Evolutionary conservation across 2,113 vertebrate species (phyloP).

Genomic region (Sinocyclocheilus anshuiensis): DNA sequence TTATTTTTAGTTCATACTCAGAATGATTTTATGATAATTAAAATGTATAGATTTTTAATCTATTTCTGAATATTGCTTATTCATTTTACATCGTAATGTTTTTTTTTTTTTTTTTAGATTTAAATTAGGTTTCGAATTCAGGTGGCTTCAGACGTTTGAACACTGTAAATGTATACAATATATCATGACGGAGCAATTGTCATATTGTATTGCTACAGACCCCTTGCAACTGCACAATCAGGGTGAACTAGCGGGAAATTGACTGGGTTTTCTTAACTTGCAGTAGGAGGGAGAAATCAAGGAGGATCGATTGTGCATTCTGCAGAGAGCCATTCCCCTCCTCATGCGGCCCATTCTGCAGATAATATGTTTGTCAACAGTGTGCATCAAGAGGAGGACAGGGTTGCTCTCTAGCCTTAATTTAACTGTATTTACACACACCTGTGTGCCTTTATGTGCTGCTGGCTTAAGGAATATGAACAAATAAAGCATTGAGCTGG

Average conservation of each 20-base stretch:
- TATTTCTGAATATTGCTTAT: not conserved
- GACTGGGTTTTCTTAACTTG: conserved; percentile 13
- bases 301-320: conserved; percentile 73
- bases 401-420: conserved; percentile 54
- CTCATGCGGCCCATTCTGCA: conserved; percentile 63
- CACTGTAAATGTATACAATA: not conserved
- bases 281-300: conserved; percentile 53
- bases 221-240: not conserved
- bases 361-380: conserved; percentile 75
- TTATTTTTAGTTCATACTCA: not conserved
- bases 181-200: not conserved
- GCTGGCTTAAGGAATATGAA: conserved; percentile 68
- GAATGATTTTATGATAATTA: not conserved
- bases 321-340: conserved; percentile 70
- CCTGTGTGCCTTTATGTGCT: conserved; percentile 60
- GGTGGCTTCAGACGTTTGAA: not conserved
- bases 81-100: not conserved
- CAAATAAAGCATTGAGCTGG: conserved; percentile 67
- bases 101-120: not conserved
- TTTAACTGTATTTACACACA: conserved; percentile 61
- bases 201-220: not conserved
- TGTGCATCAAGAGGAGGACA: conserved; percentile 62
- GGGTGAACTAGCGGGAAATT: conserved; percentile 19
- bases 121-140: not conserved
- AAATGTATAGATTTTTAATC: not conserved